phyloP scores from a whole-genome alignment of 2,888 invertebrate genomes.

The Rhopalosiphum nymphaeae region DNA sequence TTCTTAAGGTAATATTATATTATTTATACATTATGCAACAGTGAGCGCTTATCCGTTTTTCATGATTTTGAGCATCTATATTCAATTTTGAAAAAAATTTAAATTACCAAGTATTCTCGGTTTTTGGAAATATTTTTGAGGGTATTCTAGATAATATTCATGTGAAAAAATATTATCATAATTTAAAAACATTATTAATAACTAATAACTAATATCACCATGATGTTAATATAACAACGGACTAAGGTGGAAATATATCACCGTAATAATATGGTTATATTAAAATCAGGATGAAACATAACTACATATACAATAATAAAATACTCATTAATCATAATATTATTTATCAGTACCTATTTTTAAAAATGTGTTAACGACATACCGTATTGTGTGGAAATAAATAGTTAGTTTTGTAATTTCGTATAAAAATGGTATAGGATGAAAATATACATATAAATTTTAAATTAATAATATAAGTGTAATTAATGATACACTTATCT shows the following conservation, averaged over 20 bases:
- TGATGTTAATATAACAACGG: neutral
- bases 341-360: neutral
- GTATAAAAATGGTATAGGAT: too few species aligned
- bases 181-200: too few species aligned
- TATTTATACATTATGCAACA: too few species aligned
- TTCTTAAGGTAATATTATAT: too few species aligned
- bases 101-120: too few species aligned
- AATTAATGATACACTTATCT: neutral
- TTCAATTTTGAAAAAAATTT: too few species aligned
- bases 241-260: neutral
- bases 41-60: too few species aligned
- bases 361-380: neutral
- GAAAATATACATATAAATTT: neutral
- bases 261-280: neutral
- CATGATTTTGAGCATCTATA: too few species aligned
- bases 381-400: neutral
- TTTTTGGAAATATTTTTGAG: too few species aligned
- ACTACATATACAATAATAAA: neutral
- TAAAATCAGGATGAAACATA: neutral
- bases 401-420: too few species aligned
- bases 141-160: too few species aligned
- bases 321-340: neutral
- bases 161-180: too few species aligned
- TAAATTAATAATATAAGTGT: neutral
- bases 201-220: neutral